Evolutionary conservation across 2,113 vertebrate genomes (phyloP).

Genomic region (Coreoperca whiteheadi): DNA sequence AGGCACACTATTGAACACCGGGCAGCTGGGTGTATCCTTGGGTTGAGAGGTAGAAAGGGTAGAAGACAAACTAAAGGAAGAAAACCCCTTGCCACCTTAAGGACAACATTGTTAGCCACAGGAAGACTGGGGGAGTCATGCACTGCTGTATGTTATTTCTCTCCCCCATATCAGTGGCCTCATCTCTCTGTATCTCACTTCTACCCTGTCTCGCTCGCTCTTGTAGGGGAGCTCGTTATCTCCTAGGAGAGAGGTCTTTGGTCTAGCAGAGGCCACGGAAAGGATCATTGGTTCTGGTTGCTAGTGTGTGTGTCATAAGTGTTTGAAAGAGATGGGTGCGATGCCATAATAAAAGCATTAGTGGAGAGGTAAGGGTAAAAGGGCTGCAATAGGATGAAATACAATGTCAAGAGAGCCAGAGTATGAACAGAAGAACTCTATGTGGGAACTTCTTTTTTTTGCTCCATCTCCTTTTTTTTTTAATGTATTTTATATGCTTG

Average conservation of each 20-base stretch:
- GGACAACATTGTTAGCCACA: constrained; percentile 78
- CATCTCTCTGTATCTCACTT: constrained; percentile 69
- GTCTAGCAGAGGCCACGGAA: constrained; percentile 57
- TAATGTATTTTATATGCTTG: constrained; percentile 21
- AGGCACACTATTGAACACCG: neutral
- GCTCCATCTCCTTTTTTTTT: neutral
- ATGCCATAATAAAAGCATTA: constrained; percentile 53
- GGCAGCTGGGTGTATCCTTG: constrained; percentile 20
- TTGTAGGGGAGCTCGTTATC: constrained; percentile 61
- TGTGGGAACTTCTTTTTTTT: neutral
- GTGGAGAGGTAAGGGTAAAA: constrained; percentile 23
- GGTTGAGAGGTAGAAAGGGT: constrained; percentile 11
- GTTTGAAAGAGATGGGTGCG: constrained; percentile 38
- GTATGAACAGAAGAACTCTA: constrained; percentile 26
- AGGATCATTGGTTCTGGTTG: constrained; percentile 63
- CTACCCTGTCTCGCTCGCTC: constrained; percentile 47
- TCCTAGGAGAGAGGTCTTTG: constrained; percentile 55
- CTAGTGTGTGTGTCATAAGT: constrained; percentile 33
- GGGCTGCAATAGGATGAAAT: constrained; percentile 36
- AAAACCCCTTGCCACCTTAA: constrained; percentile 62
- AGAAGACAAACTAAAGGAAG: constrained; percentile 46
- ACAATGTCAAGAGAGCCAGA: constrained; percentile 39
- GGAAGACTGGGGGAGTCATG: constrained; percentile 53
- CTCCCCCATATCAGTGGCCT: constrained; percentile 57
- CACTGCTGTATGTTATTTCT: constrained; percentile 59